These are phyloP conservation scores for Microtus californicus DNA, from an alignment of 2,797 vertebrate genomes.

Conservation along the genomic window DNA sequence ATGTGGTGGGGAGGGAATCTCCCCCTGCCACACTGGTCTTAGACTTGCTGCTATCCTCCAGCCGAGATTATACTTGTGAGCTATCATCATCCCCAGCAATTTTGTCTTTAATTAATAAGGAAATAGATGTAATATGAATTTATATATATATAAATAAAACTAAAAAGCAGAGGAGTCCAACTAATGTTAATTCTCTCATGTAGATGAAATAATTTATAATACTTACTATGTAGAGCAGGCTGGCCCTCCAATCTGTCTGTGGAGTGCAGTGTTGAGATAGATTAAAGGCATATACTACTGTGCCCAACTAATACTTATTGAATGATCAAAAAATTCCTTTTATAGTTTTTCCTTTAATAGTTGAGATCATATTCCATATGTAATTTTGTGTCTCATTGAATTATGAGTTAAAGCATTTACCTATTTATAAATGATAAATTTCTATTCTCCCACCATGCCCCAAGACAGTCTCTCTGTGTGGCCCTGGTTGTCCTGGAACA, in stretches of 20 bases:
- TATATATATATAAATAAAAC: background rate
- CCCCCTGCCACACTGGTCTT: background rate
- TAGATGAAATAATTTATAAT: background rate
- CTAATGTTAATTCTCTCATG: background rate
- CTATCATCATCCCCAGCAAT: background rate
- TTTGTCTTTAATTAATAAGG: constrained; percentile 31
- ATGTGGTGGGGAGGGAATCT: background rate
- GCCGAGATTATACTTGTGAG: background rate
- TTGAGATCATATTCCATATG: background rate
- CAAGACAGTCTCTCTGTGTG: background rate
- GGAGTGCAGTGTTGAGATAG: background rate
- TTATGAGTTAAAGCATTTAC: constrained; percentile 36
- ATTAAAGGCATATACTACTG: background rate
- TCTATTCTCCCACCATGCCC: background rate
- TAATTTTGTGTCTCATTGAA: constrained; percentile 26
- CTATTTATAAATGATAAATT: constrained; percentile 44
- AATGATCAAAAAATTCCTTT: background rate
- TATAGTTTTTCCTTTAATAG: background rate
- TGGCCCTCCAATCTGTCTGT: background rate
- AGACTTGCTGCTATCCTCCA: background rate
- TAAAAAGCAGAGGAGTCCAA: background rate
- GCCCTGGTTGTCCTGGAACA: background rate
- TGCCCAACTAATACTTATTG: background rate
- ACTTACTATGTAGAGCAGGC: background rate
- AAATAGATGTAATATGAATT: constrained; percentile 1